Evolutionary conservation across 2,113 vertebrate genomes (phyloP), one percentile per base, ranked within the genome.

Genomic region (Condylura cristata): DNA sequence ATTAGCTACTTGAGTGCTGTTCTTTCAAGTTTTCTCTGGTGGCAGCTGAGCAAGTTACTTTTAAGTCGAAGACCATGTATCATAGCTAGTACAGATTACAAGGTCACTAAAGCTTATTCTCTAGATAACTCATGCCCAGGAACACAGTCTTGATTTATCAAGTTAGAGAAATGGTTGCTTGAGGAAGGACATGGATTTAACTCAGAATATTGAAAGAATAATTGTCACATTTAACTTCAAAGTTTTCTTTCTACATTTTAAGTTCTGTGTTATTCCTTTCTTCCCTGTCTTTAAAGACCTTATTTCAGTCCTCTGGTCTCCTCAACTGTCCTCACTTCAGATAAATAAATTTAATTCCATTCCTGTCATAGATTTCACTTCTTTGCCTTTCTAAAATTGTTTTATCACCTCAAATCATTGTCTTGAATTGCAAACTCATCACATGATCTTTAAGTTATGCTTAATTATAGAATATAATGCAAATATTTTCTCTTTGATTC

Each of bases 71-170:
- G 60, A 26, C 22, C 22, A 32, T 53, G 26, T 30, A 20, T 32
- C 20, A 58, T 12, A 24, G 8, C 0, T 1, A 24, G 14, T 12
- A 60, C 11, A 80, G 12, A 10, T 65, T 70, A 17, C 3, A 17
- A 51, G 3, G 39, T 24, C 26, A n/a, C n/a, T 37, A 72, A 51
- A 71, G 12, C 2, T 51, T 48, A 37, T 10, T 17, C 8, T 17
- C 6, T 32, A 6, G 3, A 8, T 18, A 44, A 44, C 8, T 26
- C 2, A 68, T 72, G 22, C 4, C 6, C 13, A 88, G 5, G 7
- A 10, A 17, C 12, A 11, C 44, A 5, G 0, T 30, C 20, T 24
- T 9, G 12, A 32, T 6, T 61, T 68, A 20, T 8, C 39, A n/a
- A 32, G 18, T 24, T 17, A 70, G 3, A 48, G 1, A 48, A 34